Conservation (phyloP, 1,140 invertebrate genomes). For the Nephila pilipes region DNA sequence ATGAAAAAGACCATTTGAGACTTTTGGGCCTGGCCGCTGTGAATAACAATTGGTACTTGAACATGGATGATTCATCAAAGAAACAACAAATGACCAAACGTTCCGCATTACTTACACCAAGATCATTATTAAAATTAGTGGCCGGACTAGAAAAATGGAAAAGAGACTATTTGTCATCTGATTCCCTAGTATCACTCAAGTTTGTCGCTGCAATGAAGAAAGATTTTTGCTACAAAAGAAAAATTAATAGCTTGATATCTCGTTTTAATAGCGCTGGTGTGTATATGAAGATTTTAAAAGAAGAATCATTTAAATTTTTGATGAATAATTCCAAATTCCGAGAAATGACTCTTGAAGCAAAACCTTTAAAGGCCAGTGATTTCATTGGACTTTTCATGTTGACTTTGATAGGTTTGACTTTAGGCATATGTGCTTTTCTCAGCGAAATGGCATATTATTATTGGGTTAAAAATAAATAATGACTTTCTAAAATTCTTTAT, state of each 20-base stretch:
- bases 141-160: background rate
- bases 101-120: background rate
- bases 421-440: background rate
- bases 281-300: background rate
- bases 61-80: too few species aligned
- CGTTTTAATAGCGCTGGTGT: background rate
- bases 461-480: too few species aligned
- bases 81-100: background rate
- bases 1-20: background rate
- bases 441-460: background rate
- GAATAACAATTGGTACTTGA: background rate
- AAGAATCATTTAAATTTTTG: background rate
- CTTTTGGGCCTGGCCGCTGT: background rate
- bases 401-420: background rate
- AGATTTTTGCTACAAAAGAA: conserved; percentile 7
- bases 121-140: background rate
- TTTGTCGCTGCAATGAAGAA: conserved; percentile 10
- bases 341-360: background rate
- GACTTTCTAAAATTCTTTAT: too few species aligned
- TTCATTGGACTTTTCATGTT: background rate
- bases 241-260: background rate
- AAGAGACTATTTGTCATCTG: background rate
- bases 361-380: background rate
- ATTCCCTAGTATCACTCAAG: background rate
- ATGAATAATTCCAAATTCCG: background rate